These are phyloP conservation scores for Enteromius radiatus DNA, from an alignment of 2,797 vertebrate species.

Conservation along the genomic window DNA sequence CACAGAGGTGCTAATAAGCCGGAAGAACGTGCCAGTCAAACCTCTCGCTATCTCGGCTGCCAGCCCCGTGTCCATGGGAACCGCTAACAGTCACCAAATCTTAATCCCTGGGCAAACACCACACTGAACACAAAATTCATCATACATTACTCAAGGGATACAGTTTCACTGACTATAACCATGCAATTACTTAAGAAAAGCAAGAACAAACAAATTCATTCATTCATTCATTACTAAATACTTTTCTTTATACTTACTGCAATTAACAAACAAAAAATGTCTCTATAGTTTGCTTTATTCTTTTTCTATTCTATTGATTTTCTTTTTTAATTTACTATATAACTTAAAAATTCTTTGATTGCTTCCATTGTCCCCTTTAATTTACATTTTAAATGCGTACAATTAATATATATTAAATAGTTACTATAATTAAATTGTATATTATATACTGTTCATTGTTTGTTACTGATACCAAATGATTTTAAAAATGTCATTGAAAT, in stretches of 20 bases:
- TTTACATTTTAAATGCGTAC: too few relatives aligned
- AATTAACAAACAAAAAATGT: too few relatives aligned
- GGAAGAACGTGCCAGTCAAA: conserved; percentile 59
- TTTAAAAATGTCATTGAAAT: neutral
- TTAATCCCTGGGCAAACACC: neutral
- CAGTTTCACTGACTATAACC: neutral
- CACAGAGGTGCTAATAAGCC: conserved; percentile 57
- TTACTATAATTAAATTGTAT: neutral
- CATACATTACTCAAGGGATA: conserved; percentile 1
- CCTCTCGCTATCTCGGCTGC: conserved; percentile 1
- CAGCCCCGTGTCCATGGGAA: neutral
- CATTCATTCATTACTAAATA: neutral
- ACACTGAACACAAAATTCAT: neutral
- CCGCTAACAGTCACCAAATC: neutral
- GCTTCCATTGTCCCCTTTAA: too few relatives aligned
- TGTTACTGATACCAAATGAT: neutral
- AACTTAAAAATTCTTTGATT: too few relatives aligned
- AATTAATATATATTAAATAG: too few relatives aligned
- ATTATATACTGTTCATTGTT: neutral
- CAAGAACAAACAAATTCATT: neutral
- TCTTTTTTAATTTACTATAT: too few relatives aligned
- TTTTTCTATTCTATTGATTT: too few relatives aligned
- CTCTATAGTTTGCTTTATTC: too few relatives aligned
- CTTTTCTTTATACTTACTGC: too few relatives aligned
- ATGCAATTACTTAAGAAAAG: neutral